phyloP scores from a whole-genome alignment of 2,888 invertebrate species.

The Oscheius sp. region DNA sequence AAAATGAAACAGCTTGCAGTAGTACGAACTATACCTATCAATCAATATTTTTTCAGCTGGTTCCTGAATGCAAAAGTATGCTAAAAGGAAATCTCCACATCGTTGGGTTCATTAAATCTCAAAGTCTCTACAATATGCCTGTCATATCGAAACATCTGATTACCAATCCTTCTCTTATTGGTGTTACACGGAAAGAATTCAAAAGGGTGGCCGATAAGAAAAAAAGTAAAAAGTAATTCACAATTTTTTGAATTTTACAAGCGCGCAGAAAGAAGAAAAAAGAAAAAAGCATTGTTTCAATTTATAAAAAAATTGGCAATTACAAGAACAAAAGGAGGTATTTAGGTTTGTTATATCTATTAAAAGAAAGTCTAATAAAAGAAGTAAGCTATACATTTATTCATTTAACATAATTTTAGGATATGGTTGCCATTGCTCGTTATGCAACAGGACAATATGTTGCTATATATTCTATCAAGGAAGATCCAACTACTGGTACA shows the following conservation, averaged over 20 bases:
- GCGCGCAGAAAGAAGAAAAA: conserved; percentile 3
- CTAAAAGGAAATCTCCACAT: neutral
- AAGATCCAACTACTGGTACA: neutral
- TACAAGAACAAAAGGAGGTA: neutral
- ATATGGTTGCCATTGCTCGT: conserved; percentile 6
- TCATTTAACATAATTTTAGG: neutral
- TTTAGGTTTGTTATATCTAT: neutral
- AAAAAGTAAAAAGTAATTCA: neutral
- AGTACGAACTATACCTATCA: neutral
- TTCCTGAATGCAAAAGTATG: neutral
- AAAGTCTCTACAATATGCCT: conserved; percentile 9
- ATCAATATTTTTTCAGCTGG: neutral
- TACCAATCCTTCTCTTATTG: neutral
- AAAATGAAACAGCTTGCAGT: neutral
- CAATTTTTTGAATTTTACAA: neutral
- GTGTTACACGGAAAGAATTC: neutral
- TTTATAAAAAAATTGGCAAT: neutral
- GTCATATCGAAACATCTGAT: neutral
- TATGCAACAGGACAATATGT: conserved; percentile 10
- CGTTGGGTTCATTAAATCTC: conserved; percentile 13
- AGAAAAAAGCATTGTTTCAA: neutral
- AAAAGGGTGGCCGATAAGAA: neutral
- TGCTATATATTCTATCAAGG: neutral
- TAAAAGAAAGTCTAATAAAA: neutral
- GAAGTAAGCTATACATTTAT: neutral